Base-by-base conservation (phyloP, 2,797 vertebrate species). In the Decapterus maruadsi region DNA sequence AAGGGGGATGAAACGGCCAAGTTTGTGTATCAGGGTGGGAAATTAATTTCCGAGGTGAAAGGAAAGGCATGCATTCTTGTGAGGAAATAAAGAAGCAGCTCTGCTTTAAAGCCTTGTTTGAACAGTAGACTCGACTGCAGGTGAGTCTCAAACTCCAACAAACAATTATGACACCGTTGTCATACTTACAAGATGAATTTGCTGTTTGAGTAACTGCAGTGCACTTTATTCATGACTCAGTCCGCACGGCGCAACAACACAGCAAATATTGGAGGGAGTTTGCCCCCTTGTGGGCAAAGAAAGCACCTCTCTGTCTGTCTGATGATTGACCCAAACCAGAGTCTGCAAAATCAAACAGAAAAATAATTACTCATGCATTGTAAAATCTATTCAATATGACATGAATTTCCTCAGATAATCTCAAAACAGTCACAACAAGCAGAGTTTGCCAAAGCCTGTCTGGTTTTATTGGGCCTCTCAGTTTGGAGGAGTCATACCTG, bases 281-380 rank as follows among this genome's bases (percentile, higher is more conserved):
- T 86, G 94, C 93, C 95, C 92, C 88, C 95, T 93, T 81, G 93
- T 94, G 95, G 91, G 63, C 8, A 53, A 74, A 70, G 54, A 50
- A 0, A 2, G 61, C 4, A 61, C 59, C 43, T 51, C 40, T 2
- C 45, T 8, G 7, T 19, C 7, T n/a, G 13, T 22, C 19, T 45
- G 2, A 56, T 1, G 9, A 51, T 20, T 22, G 7, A 75, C n/a
- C 2, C 1, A 1, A 61, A 20, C 46, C 57, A 57, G 57, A 20
- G 51, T 65, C 71, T 81, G 73, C 36, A 66, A 66, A 74, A 60
- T 77, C 67, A 45, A 56, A 13, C 45, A 66, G n/a, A 56, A 64
- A 74, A 61, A 70, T 26, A 51, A 73, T 78, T 57, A 53, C 67
- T 46, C 55, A 60, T 31, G 53, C 10, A 56, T 46, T 34, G 34